Base-by-base conservation (phyloP, 2,113 vertebrate species). In the Manacus vitellinus region DNA sequence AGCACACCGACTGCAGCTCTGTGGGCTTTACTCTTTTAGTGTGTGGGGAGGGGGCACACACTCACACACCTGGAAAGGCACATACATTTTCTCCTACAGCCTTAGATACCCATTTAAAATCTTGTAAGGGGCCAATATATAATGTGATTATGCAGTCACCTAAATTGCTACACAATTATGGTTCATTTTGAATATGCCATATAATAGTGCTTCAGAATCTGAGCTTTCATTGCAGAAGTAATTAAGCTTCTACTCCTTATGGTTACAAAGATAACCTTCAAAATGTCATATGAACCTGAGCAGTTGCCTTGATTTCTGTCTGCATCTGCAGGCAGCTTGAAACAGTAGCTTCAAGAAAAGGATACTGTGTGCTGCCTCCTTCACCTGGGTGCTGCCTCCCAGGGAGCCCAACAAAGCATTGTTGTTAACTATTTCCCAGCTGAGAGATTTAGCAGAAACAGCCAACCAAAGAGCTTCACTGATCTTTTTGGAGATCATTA, bases 191-290 rank as follows among this genome's bases (percentile, higher is more conserved):
- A 81, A 89, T 85, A 43, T 91, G 76, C 88, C 44, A 19, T 72
- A 52, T 87, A 96, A 88, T 82, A 95, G 72, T 51, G 67, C 88
- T 92, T 82, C 67, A 81, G 84, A 92, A 92, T 73, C 80, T 94
- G 85, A 94, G 84, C 88, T 94, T 96, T 92, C 85, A 78, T 56
- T 92, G 83, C 18, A 51, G 46, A 35, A 70, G 93, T 89, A 96
- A 96, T 96, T 93, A 96, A 96, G 70, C 80, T 47, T 44, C 74
- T 85, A 67, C 58, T 93, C 77, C 70, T 93, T 95, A 77, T 56
- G 80, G 70, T 91, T 95, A 59, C 46, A 85, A 87, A 96, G 95
- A 95, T 97, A 94, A 97, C 95, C 94, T 96, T 96, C 92, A 92
- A 91, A 96, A 95, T 81, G 89, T 93, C 77, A 93, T 66, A 92